phyloP scores from a whole-genome alignment of 2,888 invertebrate species.

The Morinoia aosen region DNA sequence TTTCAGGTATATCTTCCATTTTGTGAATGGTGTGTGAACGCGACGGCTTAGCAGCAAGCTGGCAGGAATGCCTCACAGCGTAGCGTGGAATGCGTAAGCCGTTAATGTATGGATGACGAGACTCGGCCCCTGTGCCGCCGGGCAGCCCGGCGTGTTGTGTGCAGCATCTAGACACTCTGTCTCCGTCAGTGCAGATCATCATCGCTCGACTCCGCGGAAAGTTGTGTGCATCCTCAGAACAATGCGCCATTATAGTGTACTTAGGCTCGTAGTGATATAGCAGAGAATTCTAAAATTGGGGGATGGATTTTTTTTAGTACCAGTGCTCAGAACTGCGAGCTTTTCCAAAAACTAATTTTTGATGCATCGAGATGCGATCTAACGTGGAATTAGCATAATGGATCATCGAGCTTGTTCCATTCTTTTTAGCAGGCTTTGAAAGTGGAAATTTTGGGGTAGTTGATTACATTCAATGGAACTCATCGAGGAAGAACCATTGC shows the following conservation, averaged over 20 bases:
- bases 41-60: background rate
- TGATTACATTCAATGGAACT: background rate
- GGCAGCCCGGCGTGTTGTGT: no score
- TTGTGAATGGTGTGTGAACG: background rate
- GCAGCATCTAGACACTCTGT: conserved; percentile 4
- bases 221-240: no score
- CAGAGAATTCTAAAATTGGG: no score
- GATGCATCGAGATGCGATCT: background rate
- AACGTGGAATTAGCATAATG: background rate
- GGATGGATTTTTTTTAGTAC: no score
- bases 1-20: background rate
- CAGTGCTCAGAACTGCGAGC: background rate
- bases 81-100: background rate
- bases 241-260: no score
- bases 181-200: background rate
- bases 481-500: background rate
- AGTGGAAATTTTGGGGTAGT: background rate
- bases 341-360: background rate
- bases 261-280: no score
- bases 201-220: background rate
- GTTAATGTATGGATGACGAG: conserved; percentile 17
- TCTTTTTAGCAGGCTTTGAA: background rate
- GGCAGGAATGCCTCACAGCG: background rate
- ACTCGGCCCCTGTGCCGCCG: background rate
- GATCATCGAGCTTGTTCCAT: background rate